Evolutionary conservation across 2,888 invertebrate species (phyloP).

Genomic region (Eilema sororculum): DNA sequence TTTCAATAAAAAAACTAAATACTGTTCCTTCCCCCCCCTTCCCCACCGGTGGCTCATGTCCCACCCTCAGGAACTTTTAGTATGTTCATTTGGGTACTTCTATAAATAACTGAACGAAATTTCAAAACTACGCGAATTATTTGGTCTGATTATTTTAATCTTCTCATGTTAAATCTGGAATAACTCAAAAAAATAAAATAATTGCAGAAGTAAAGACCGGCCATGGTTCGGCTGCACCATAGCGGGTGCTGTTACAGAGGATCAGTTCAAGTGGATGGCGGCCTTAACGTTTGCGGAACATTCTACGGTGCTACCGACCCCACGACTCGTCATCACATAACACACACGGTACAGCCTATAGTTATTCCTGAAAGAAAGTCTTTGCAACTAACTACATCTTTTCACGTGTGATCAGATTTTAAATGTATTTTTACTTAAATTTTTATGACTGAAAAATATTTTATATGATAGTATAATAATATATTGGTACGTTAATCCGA

Average conservation of each 20-base stretch:
- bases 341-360: neutral
- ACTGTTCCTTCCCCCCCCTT: no score
- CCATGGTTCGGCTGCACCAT: conserved; percentile 94
- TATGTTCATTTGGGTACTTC: no score
- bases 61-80: no score
- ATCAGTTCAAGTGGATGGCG: conserved; percentile 92
- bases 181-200: neutral
- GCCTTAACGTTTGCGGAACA: conserved; percentile 92
- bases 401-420: neutral
- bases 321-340: conserved; percentile 75
- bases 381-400: neutral
- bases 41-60: no score
- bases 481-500: neutral
- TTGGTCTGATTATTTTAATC: no score
- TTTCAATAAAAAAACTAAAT: no score
- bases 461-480: neutral
- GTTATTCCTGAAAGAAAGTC: neutral
- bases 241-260: conserved; percentile 91
- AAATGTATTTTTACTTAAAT: no score
- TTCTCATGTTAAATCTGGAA: neutral
- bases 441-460: neutral
- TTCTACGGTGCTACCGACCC: conserved; percentile 86
- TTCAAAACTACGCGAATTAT: no score
- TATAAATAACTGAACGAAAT: no score
- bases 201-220: conserved; percentile 89